Percentiles rank a stretch among this genome's conserved stretches.
Evolutionary conservation across 2,113 vertebrate genomes (phyloP).

Genomic region (Lutjanus erythropterus): DNA sequence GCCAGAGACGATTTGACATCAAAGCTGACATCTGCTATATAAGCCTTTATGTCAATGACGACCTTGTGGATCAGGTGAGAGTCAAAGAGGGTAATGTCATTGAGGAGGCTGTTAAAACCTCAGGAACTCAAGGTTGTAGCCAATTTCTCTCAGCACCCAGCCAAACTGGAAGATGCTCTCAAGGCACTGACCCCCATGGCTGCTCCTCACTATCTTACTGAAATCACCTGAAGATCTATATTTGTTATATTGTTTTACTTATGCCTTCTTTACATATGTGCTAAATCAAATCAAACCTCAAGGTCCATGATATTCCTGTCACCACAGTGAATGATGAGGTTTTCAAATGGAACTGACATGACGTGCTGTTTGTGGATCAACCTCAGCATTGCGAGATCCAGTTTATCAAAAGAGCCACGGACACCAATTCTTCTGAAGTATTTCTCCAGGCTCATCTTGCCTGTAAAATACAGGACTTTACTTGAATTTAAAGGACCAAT

Average conservation of each 20-base stretch:
- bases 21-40: slow-evolving; percentile 88
- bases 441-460: slow-evolving; percentile 85
- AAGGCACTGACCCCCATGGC: slow-evolving; percentile 90
- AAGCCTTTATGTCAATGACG: slow-evolving; percentile 79
- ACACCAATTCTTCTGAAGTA: slow-evolving; percentile 92
- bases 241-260: too few relatives aligned
- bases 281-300: too few relatives aligned
- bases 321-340: slow-evolving; percentile 90
- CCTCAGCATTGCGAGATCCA: slow-evolving; percentile 85
- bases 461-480: slow-evolving; percentile 45
- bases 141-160: slow-evolving; percentile 89
- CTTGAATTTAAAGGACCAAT: too few relatives aligned
- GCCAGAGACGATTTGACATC: too few relatives aligned
- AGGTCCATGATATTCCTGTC: slow-evolving; percentile 83
- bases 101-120: slow-evolving; percentile 66
- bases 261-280: too few relatives aligned
- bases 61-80: slow-evolving; percentile 82
- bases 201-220: slow-evolving; percentile 86
- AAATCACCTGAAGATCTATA: too few relatives aligned
- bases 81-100: slow-evolving; percentile 48
- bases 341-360: slow-evolving; percentile 87
- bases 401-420: slow-evolving; percentile 68
- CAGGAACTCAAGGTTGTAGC: slow-evolving; percentile 83
- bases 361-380: slow-evolving; percentile 86
- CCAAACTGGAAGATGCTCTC: slow-evolving; percentile 89